phyloP scores from a whole-genome alignment of 2,888 invertebrate species.

The Ptychoptera contaminata region DNA sequence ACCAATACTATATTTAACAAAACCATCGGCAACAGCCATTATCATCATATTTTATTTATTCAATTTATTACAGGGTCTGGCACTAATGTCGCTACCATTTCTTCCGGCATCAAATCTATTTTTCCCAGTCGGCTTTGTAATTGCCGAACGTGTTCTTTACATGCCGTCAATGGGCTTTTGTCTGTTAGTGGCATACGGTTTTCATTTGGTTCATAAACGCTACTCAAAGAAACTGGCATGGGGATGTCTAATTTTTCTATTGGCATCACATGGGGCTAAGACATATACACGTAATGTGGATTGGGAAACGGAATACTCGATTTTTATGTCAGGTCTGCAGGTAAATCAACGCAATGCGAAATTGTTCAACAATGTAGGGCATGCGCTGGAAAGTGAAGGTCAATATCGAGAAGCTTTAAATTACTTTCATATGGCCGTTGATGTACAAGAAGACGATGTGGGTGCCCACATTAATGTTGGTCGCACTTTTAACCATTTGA shows the following conservation, averaged over 20 bases:
- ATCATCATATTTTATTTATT: constrained; percentile 1
- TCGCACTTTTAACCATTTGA: constrained; percentile 82
- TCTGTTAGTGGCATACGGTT: constrained; percentile 78
- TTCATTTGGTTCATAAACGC: constrained; percentile 49
- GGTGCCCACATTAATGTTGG: constrained; percentile 97
- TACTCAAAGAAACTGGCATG: constrained; percentile 49
- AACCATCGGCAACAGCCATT: neutral
- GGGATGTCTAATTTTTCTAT: constrained; percentile 45
- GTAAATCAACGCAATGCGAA: constrained; percentile 41
- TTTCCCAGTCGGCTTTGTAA: constrained; percentile 95
- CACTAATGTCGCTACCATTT: constrained; percentile 79
- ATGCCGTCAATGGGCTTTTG: constrained; percentile 98
- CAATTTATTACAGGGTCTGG: constrained; percentile 50
- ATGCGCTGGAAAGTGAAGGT: constrained; percentile 69
- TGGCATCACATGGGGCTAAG: constrained; percentile 68
- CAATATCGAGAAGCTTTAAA: constrained; percentile 61
- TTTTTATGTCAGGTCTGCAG: constrained; percentile 82
- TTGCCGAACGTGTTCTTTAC: constrained; percentile 88
- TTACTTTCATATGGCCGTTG: constrained; percentile 84
- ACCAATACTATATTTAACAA: neutral
- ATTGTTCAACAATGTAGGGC: constrained; percentile 93
- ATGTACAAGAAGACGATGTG: constrained; percentile 88
- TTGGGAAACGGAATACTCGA: constrained; percentile 84
- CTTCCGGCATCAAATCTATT: constrained; percentile 87
- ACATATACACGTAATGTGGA: constrained; percentile 81